These are phyloP conservation scores for Boulengeromyrus knoepffleri DNA, from an alignment of 2,113 vertebrate species.

Conservation along the genomic window DNA sequence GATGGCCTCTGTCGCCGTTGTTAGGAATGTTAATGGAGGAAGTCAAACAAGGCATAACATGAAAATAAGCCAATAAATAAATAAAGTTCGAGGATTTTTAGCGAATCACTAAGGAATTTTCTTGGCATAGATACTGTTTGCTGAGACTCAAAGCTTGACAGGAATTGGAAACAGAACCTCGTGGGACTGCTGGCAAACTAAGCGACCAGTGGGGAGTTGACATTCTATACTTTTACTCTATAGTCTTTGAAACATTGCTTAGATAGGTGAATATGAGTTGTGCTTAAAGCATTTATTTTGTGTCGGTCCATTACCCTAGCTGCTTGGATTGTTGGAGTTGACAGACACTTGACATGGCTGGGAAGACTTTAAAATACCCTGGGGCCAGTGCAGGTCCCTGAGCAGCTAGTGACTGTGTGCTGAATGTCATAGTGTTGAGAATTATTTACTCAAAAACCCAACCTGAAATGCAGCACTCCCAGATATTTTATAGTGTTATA, in stretches of 20 bases:
- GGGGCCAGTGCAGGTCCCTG: background rate
- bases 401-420: background rate
- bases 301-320: conserved; percentile 25
- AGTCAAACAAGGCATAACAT: background rate
- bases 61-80: background rate
- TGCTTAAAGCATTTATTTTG: conserved; percentile 26
- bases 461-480: background rate
- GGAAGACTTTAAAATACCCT: conserved; percentile 24
- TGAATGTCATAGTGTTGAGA: background rate
- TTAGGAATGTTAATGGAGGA: background rate
- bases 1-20: background rate
- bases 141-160: conserved; percentile 15
- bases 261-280: conserved; percentile 24
- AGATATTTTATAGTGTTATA: background rate
- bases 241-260: conserved; percentile 21
- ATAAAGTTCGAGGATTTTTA: background rate
- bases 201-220: conserved; percentile 16
- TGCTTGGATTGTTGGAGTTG: conserved; percentile 20
- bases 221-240: conserved; percentile 18
- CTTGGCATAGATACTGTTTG: background rate
- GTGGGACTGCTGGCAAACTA: background rate
- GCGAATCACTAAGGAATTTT: conserved; percentile 3
- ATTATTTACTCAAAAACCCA: background rate
- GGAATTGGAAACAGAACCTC: conserved; percentile 7
- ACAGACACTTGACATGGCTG: conserved; percentile 23